A percentile compares a stretch with the other conserved stretches of the same genome.
Conservation (phyloP, 2,797 vertebrate species). For the Phaenicophaeus curvirostris region DNA sequence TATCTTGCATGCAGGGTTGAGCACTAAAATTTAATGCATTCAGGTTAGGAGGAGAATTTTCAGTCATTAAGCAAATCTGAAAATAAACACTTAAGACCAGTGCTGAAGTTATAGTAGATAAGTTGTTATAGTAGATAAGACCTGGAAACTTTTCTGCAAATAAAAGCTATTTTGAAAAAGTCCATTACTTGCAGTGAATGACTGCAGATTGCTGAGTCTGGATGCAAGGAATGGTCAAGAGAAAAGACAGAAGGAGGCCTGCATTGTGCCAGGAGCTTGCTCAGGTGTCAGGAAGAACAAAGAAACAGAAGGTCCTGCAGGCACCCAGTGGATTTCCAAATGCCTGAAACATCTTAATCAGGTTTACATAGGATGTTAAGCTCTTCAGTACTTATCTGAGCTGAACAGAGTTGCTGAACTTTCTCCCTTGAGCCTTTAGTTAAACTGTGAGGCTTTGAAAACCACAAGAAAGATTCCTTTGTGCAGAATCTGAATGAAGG, state of each 20-base stretch:
- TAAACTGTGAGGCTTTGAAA: conserved; percentile 15
- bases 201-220: not conserved
- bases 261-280: not conserved
- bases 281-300: not conserved
- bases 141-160: not conserved
- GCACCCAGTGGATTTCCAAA: not conserved
- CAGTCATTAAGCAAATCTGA: not conserved
- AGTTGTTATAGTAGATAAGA: not conserved
- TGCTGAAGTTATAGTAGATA: not conserved
- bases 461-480: not conserved
- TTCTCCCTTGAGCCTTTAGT: conserved; percentile 13
- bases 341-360: conserved; percentile 24
- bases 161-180: not conserved
- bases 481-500: conserved; percentile 19
- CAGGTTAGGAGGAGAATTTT: not conserved
- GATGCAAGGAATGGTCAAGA: not conserved
- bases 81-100: not conserved
- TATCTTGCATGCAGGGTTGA: not conserved
- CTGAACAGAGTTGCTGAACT: not conserved
- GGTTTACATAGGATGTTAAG: not conserved
- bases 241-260: not conserved
- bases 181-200: not conserved
- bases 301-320: not conserved
- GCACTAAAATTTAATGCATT: not conserved
- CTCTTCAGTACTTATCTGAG: conserved; percentile 11